phyloP scores from a whole-genome alignment of 2,888 invertebrate species.

The Tachina fera region DNA sequence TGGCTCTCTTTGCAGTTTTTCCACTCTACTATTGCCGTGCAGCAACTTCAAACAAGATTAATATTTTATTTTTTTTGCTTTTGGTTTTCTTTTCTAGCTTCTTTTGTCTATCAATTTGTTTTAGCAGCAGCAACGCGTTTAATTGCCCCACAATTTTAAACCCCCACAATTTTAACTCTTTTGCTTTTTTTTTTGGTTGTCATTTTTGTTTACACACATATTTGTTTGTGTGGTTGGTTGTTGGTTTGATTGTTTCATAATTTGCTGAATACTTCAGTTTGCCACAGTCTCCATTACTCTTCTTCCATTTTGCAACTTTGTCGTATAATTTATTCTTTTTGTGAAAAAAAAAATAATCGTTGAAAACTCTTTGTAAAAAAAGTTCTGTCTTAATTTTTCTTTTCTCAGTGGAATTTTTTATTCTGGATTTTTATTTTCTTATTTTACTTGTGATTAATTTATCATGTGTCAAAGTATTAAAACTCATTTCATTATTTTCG shows the following conservation, averaged over 20 bases:
- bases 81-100: not conserved
- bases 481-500: slow-evolving; percentile 44
- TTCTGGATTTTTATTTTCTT: not conserved
- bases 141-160: slow-evolving; percentile 55
- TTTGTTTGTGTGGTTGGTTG: slow-evolving; percentile 6
- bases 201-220: not conserved
- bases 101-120: not conserved
- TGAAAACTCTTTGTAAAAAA: slow-evolving; percentile 22
- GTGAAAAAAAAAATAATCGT: slow-evolving; percentile 6
- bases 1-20: not conserved
- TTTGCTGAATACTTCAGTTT: slow-evolving; percentile 52
- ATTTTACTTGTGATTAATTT: slow-evolving; percentile 57
- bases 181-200: slow-evolving; percentile 20
- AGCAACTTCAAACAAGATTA: slow-evolving; percentile 17
- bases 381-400: not conserved
- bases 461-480: slow-evolving; percentile 68
- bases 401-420: not conserved
- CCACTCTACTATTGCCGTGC: not conserved
- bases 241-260: slow-evolving; percentile 48
- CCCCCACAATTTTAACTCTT: slow-evolving; percentile 34
- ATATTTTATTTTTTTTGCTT: not conserved
- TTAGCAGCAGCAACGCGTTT: slow-evolving; percentile 29
- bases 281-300: not conserved
- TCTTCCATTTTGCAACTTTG: not conserved
- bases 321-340: not conserved